These are phyloP conservation scores for Pissodes strobi DNA, from an alignment of 1,140 invertebrate genomes.

Conservation along the genomic window DNA sequence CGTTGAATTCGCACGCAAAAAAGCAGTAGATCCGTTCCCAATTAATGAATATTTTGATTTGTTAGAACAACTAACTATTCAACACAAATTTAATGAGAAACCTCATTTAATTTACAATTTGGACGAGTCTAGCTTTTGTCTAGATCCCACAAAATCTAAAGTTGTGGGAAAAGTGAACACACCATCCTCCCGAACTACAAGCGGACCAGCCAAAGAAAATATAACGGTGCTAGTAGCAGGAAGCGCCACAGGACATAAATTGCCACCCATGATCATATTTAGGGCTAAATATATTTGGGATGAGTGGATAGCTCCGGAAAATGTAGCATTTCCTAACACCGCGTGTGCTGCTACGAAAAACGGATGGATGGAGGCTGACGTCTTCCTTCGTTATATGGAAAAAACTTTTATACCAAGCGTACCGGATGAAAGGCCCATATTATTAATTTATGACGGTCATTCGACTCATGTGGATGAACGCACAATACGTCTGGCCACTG, in stretches of 20 bases:
- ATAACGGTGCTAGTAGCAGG: slow-evolving; percentile 49
- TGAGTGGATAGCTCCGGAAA: slow-evolving; percentile 31
- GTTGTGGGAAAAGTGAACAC: slow-evolving; percentile 44
- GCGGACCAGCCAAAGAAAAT: slow-evolving; percentile 49
- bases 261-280: slow-evolving; percentile 51
- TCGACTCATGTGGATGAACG: slow-evolving; percentile 41
- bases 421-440: slow-evolving; percentile 38
- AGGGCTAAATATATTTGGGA: slow-evolving; percentile 44
- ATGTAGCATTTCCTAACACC: slow-evolving; percentile 41
- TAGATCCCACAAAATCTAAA: slow-evolving; percentile 48
- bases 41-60: slow-evolving; percentile 48
- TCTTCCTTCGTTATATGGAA: slow-evolving; percentile 44
- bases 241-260: slow-evolving; percentile 50
- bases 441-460: no score
- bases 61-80: slow-evolving; percentile 36
- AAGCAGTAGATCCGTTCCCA: slow-evolving; percentile 42
- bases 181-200: slow-evolving; percentile 46
- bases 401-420: slow-evolving; percentile 45
- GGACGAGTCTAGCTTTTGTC: slow-evolving; percentile 49
- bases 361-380: no score
- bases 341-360: slow-evolving; percentile 48
- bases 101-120: slow-evolving; percentile 49
- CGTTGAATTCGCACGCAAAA: slow-evolving; percentile 51
- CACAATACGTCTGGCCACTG: not conserved
- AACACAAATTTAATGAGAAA: slow-evolving; percentile 37